Percentiles rank a stretch among this genome's conserved stretches.
These are phyloP conservation scores for Ammodytes dubius DNA, from an alignment of 2,113 vertebrate species.

Conservation along the genomic window DNA sequence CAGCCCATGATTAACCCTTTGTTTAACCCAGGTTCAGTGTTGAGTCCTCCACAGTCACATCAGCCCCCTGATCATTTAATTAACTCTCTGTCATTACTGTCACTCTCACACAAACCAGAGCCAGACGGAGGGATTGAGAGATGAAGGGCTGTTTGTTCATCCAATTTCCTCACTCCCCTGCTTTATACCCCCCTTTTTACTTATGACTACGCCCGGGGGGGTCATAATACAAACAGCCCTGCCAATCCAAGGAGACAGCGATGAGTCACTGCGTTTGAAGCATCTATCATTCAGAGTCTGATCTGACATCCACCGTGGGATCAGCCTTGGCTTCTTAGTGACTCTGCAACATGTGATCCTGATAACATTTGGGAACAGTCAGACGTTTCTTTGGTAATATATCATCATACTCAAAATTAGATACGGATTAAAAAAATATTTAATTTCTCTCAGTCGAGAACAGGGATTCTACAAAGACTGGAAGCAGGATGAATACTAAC, in stretches of 20 bases:
- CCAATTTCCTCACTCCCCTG: constrained; percentile 13
- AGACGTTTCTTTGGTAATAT: neutral
- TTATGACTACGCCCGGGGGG: constrained; percentile 23
- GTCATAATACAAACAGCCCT: constrained; percentile 35
- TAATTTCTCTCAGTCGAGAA: neutral
- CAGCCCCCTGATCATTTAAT: constrained; percentile 13
- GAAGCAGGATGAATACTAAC: no score
- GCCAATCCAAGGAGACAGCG: constrained; percentile 38
- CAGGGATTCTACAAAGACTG: neutral
- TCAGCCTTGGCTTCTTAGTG: constrained; percentile 36
- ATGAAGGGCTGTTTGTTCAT: constrained; percentile 35
- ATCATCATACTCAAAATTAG: neutral
- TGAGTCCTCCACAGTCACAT: neutral
- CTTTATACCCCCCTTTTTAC: constrained; percentile 24
- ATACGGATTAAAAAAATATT: neutral
- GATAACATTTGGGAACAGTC: neutral
- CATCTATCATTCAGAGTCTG: constrained; percentile 28
- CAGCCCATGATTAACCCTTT: neutral
- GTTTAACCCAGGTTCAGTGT: neutral
- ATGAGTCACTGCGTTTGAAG: constrained; percentile 30
- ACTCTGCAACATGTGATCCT: constrained; percentile 11
- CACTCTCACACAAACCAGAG: neutral
- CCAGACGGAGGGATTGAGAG: neutral
- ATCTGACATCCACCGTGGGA: constrained; percentile 42
- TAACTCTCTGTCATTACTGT: neutral